These are phyloP conservation scores for Akabosia matsudoensis DNA, from an alignment of 1,140 invertebrate genomes.

Conservation along the genomic window DNA sequence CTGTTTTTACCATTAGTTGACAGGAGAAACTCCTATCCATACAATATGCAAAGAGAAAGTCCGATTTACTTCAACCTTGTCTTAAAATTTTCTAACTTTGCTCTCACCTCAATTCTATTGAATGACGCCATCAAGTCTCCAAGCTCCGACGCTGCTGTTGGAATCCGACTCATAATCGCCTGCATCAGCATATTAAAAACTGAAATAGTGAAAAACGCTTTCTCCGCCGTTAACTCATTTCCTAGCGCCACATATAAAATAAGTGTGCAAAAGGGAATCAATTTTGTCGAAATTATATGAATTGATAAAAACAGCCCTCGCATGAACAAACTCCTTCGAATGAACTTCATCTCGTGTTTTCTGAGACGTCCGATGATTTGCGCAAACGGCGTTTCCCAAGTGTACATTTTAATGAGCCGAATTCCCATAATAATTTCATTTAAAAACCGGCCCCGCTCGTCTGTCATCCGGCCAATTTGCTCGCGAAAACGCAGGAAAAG, in stretches of 20 bases:
- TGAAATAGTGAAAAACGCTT: slow-evolving; percentile 16
- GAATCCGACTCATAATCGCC: neutral
- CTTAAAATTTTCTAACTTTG: too few relatives aligned
- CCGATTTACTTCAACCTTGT: too few relatives aligned
- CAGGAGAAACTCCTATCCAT: too few relatives aligned
- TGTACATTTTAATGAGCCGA: slow-evolving; percentile 14
- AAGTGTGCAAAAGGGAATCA: slow-evolving; percentile 1
- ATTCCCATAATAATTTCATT: slow-evolving; percentile 15
- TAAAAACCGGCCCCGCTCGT: neutral
- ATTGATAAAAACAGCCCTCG: neutral
- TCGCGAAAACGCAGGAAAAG: neutral
- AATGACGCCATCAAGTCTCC: slow-evolving; percentile 26
- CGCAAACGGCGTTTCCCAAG: slow-evolving; percentile 18
- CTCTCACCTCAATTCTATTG: slow-evolving; percentile 32
- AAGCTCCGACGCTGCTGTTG: slow-evolving; percentile 23
- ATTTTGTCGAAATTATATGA: neutral
- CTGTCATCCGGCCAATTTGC: neutral
- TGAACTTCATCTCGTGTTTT: neutral
- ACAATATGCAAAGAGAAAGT: too few relatives aligned
- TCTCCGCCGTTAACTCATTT: slow-evolving; percentile 13
- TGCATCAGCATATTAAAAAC: neutral
- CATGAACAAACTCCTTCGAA: neutral
- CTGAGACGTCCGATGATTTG: neutral
- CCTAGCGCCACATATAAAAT: slow-evolving; percentile 13
- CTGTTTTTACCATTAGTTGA: too few relatives aligned